Evolutionary conservation across 2,113 vertebrate species (phyloP).

Genomic region (Misgurnus anguillicaudatus): DNA sequence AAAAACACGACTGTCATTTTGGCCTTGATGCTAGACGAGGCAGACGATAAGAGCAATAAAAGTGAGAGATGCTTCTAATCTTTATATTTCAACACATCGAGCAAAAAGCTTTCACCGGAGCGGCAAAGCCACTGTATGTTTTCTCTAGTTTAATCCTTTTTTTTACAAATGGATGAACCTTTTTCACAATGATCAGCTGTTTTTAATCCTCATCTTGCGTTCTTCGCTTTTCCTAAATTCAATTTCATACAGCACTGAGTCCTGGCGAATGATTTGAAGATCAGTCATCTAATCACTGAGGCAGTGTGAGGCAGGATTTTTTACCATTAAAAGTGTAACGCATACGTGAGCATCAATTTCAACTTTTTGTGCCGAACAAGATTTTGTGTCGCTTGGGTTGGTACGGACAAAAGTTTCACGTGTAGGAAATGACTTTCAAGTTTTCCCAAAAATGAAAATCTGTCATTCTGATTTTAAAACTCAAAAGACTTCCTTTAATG

Average conservation of each 20-base stretch:
- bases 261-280: constrained; percentile 17
- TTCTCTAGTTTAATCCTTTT: not conserved
- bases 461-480: too few species aligned
- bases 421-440: constrained; percentile 16
- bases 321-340: constrained; percentile 28
- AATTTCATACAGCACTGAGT: constrained; percentile 44
- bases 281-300: constrained; percentile 33
- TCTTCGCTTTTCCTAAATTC: constrained; percentile 29
- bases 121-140: not conserved
- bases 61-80: constrained; percentile 1
- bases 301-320: not conserved
- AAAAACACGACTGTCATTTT: not conserved
- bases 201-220: constrained; percentile 19
- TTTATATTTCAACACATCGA: not conserved
- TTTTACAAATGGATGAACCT: constrained; percentile 4
- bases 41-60: not conserved
- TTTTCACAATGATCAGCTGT: constrained; percentile 21
- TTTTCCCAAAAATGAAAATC: not conserved
- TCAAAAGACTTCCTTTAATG: too few species aligned
- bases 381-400: not conserved
- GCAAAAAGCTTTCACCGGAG: not conserved
- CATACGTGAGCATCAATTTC: constrained; percentile 14
- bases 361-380: constrained; percentile 9
- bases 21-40: not conserved
- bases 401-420: constrained; percentile 1